Percentiles rank a stretch among this genome's conserved stretches.
These are phyloP conservation scores for Gymnorhina tibicen DNA, from an alignment of 2,113 vertebrate genomes.

Conservation along the genomic window DNA sequence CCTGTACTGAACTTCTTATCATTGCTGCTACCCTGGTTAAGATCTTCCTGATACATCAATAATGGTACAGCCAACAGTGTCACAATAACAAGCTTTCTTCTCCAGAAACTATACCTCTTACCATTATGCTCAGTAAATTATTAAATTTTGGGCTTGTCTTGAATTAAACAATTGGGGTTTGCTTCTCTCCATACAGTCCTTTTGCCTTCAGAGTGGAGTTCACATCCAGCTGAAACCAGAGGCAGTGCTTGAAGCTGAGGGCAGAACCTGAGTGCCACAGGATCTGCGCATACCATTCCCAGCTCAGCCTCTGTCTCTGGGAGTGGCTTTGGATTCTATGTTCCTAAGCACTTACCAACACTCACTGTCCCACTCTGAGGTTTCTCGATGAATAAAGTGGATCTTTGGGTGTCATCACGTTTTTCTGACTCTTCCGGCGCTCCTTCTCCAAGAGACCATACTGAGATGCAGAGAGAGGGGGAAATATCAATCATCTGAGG, in stretches of 20 bases:
- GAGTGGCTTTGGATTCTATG: background rate
- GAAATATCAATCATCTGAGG: conserved; percentile 13
- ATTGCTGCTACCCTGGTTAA: background rate
- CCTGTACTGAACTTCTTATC: background rate
- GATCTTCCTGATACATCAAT: background rate
- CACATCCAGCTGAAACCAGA: background rate
- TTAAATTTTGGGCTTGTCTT: background rate
- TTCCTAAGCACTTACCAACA: conserved; percentile 83
- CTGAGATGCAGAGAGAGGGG: conserved; percentile 68
- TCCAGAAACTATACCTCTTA: background rate
- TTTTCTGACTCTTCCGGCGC: conserved; percentile 85
- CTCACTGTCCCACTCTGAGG: conserved; percentile 82
- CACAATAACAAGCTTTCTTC: background rate
- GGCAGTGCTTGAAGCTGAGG: background rate
- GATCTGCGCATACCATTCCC: background rate
- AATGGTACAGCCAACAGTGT: background rate
- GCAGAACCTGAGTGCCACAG: background rate
- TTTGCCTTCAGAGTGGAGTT: background rate
- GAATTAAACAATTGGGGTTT: background rate
- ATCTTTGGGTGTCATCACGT: conserved; percentile 76
- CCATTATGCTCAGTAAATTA: background rate
- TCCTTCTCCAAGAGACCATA: conserved; percentile 89
- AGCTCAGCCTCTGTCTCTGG: background rate
- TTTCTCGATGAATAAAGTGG: conserved; percentile 86
- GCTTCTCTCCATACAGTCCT: background rate